Evolutionary conservation across 1,140 invertebrate genomes (phyloP).

Genomic region (Musca domestica): DNA sequence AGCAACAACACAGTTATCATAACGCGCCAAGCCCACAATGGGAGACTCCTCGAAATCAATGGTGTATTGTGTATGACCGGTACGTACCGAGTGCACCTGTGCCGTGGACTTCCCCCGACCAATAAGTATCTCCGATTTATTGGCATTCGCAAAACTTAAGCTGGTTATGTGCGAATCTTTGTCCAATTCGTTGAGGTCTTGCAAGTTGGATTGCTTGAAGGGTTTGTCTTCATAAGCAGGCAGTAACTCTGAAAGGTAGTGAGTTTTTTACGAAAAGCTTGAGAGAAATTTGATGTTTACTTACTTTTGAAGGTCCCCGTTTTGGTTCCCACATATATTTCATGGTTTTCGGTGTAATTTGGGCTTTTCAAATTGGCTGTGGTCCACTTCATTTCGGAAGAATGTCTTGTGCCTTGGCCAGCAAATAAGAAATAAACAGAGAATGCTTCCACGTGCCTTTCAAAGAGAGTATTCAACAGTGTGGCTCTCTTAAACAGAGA

Average conservation of each 20-base stretch:
- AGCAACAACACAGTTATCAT: conserved; percentile 42
- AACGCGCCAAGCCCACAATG: conserved; percentile 46
- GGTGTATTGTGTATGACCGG: conserved; percentile 18
- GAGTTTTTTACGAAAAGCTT: background rate
- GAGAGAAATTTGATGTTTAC: background rate
- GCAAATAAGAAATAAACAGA: conserved; percentile 12
- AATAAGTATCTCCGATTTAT: conserved; percentile 68
- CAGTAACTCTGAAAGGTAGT: conserved; percentile 35
- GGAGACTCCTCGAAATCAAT: conserved; percentile 33
- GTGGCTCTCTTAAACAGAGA: background rate
- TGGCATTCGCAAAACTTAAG: conserved; percentile 67
- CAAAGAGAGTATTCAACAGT: background rate
- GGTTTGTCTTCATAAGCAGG: conserved; percentile 41
- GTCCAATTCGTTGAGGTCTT: conserved; percentile 55
- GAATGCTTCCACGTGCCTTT: conserved; percentile 8
- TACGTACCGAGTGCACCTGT: conserved; percentile 35
- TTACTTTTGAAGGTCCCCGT: conserved; percentile 53
- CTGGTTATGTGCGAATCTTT: conserved; percentile 62
- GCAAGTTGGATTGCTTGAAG: conserved; percentile 52
- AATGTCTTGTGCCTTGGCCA: too few species aligned
- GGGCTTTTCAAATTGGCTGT: conserved; percentile 47
- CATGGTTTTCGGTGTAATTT: conserved; percentile 47
- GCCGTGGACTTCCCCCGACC: conserved; percentile 51
- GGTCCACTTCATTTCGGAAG: conserved; percentile 44
- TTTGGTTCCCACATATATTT: conserved; percentile 50